Percentiles rank a stretch among this genome's conserved stretches.
Conservation (phyloP, 2,888 invertebrate genomes). For the Dynastes maya region DNA sequence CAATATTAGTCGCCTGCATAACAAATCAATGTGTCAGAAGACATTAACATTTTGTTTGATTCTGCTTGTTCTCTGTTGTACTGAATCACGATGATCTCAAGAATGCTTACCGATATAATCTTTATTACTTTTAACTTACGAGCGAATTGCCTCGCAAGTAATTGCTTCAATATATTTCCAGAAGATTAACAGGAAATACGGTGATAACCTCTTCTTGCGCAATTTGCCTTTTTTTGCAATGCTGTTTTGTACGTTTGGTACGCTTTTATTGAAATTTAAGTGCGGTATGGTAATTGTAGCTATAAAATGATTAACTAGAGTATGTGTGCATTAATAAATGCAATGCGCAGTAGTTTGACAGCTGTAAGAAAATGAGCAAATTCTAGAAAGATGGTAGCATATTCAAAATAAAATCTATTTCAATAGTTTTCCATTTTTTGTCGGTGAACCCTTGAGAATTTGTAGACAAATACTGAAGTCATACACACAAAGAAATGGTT, state of each 20-base stretch:
- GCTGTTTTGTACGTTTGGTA: background rate
- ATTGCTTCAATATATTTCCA: slow-evolving; percentile 39
- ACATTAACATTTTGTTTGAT: slow-evolving; percentile 50
- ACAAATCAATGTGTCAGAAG: slow-evolving; percentile 49
- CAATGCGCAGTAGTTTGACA: too few species aligned
- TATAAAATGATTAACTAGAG: too few species aligned
- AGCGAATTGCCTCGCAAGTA: slow-evolving; percentile 31
- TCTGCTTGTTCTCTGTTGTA: slow-evolving; percentile 18
- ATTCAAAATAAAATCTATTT: too few species aligned
- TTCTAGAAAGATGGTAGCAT: too few species aligned
- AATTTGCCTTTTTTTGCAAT: background rate
- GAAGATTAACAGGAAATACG: slow-evolving; percentile 30
- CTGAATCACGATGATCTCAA: slow-evolving; percentile 42
- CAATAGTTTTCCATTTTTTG: too few species aligned
- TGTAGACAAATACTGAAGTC: too few species aligned
- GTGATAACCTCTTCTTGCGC: slow-evolving; percentile 21
- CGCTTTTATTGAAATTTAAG: background rate
- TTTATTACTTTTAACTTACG: slow-evolving; percentile 44
- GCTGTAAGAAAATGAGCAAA: too few species aligned
- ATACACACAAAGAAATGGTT: too few species aligned
- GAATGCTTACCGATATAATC: slow-evolving; percentile 41
- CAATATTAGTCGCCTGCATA: slow-evolving; percentile 42
- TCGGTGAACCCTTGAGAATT: too few species aligned
- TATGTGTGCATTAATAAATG: too few species aligned
- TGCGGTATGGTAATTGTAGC: background rate